A percentile compares a stretch with the other conserved stretches of the same genome.
These are phyloP conservation scores for Mesembrinibis cayennensis DNA, from an alignment of 2,113 vertebrate genomes.

Conservation along the genomic window DNA sequence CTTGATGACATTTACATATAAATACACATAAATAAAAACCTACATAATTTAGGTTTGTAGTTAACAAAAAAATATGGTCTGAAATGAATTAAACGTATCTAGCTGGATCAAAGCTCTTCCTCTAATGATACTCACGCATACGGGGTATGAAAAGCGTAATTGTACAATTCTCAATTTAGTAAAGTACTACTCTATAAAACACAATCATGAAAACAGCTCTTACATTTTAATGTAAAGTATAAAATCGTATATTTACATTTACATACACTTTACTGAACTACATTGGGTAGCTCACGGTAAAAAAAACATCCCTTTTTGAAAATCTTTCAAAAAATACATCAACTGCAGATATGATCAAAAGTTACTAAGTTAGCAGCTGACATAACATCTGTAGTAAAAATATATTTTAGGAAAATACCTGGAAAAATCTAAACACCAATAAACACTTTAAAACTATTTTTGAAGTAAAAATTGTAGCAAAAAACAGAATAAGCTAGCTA, in stretches of 20 bases:
- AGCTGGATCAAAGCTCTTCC: slow-evolving; percentile 1
- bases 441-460: slow-evolving; percentile 68
- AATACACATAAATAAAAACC: slow-evolving; percentile 71
- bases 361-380: slow-evolving; percentile 72
- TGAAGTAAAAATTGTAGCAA: slow-evolving; percentile 60
- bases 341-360: slow-evolving; percentile 59
- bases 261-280: slow-evolving; percentile 55
- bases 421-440: slow-evolving; percentile 71
- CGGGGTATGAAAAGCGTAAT: not conserved
- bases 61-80: slow-evolving; percentile 26
- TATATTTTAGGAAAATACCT: slow-evolving; percentile 78
- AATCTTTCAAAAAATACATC: slow-evolving; percentile 57
- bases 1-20: slow-evolving; percentile 64
- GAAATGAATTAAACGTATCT: slow-evolving; percentile 40
- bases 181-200: slow-evolving; percentile 56
- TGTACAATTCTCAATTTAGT: slow-evolving; percentile 3
- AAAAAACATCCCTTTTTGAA: slow-evolving; percentile 48
- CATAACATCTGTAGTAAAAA: slow-evolving; percentile 77
- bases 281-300: slow-evolving; percentile 36
- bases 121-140: not conserved
- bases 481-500: slow-evolving; percentile 38
- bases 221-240: slow-evolving; percentile 65
- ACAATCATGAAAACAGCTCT: slow-evolving; percentile 42
- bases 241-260: slow-evolving; percentile 46
- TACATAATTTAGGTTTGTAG: not conserved